A percentile compares a stretch with the other conserved stretches of the same genome.
Evolutionary conservation across 2,113 vertebrate species (phyloP).

Genomic region (Alosa alosa): DNA sequence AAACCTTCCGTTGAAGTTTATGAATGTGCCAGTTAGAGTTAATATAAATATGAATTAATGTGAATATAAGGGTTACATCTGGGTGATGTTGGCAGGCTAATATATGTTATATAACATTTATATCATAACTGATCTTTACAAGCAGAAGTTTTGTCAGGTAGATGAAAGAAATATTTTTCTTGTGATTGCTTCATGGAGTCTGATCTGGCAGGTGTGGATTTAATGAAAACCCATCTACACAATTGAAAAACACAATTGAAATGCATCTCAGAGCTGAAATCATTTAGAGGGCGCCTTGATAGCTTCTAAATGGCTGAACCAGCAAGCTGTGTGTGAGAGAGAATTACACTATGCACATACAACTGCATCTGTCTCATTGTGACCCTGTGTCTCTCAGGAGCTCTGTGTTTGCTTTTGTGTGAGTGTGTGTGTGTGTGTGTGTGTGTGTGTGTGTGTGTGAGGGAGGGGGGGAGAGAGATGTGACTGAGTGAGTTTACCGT

Average conservation of each 20-base stretch:
- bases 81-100: neutral
- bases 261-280: slow-evolving; percentile 14
- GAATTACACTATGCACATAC: no score
- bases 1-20: neutral
- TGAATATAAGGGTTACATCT: neutral
- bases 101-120: neutral
- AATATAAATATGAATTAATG: neutral
- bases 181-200: neutral
- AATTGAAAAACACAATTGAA: slow-evolving; percentile 3
- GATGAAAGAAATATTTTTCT: neutral
- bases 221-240: slow-evolving; percentile 8
- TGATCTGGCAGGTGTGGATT: neutral
- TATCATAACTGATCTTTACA: neutral
- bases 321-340: neutral
- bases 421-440: no score
- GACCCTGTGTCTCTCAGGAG: neutral
- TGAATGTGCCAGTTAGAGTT: neutral
- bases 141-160: neutral
- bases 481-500: no score
- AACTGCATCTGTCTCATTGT: neutral
- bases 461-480: no score
- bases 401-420: no score
- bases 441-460: no score
- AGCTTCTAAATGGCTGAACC: neutral
- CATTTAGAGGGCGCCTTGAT: neutral